These are phyloP conservation scores for Delphinapterus leucas DNA, from an alignment of 2,113 vertebrate species.

Conservation along the genomic window DNA sequence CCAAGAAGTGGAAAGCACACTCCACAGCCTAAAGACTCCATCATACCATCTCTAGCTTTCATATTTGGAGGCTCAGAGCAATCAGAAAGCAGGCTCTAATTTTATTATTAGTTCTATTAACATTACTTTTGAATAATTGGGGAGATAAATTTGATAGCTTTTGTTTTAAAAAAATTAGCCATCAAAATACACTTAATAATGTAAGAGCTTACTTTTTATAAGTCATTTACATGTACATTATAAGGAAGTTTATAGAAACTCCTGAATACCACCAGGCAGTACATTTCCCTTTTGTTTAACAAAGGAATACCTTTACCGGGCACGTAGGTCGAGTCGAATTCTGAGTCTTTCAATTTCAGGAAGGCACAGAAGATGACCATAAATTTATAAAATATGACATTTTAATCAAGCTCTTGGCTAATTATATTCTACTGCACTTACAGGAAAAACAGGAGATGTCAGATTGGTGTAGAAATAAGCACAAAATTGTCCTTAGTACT, in stretches of 20 bases:
- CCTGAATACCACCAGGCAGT: background rate
- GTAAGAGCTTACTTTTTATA: background rate
- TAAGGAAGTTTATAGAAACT: background rate
- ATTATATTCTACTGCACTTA: conserved; percentile 76
- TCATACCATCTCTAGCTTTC: background rate
- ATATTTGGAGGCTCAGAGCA: background rate
- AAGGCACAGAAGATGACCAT: conserved; percentile 27
- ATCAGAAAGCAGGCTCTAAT: background rate
- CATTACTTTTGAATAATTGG: background rate
- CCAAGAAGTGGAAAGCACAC: background rate
- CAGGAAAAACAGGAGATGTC: conserved; percentile 63
- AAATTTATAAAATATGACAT: conserved; percentile 72
- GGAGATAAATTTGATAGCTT: background rate
- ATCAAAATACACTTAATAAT: background rate
- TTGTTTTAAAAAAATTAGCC: background rate
- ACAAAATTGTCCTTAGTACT: conserved; percentile 68
- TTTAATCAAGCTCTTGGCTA: conserved; percentile 81
- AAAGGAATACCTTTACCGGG: background rate
- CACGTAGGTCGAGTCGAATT: background rate
- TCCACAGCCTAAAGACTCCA: too few species aligned
- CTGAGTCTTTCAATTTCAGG: background rate
- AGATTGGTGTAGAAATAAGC: conserved; percentile 61
- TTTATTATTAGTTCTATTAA: background rate
- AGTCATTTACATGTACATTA: background rate
- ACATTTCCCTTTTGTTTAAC: background rate